phyloP scores from a whole-genome alignment of 2,797 vertebrate species.

The Psittacula derbiana region DNA sequence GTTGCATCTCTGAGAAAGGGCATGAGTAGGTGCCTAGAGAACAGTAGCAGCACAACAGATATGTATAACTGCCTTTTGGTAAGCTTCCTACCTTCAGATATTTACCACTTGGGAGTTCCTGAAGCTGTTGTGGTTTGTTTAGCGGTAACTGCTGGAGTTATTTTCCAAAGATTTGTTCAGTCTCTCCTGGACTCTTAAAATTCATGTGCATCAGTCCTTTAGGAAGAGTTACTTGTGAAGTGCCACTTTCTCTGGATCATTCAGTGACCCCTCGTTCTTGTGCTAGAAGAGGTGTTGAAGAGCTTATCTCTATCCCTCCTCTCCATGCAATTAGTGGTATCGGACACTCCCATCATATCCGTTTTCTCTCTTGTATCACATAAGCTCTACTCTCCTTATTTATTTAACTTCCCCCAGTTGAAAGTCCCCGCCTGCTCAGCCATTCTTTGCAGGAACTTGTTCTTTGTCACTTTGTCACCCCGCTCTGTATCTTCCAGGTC shows the following conservation, averaged over 20 bases:
- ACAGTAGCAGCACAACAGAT: neutral
- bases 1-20: neutral
- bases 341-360: neutral
- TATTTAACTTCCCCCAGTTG: neutral
- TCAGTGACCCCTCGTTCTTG: neutral
- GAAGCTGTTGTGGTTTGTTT: neutral
- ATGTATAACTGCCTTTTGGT: neutral
- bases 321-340: neutral
- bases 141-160: neutral
- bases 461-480: neutral
- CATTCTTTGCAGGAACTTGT: neutral
- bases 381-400: neutral
- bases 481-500: neutral
- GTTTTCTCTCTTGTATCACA: neutral
- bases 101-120: neutral
- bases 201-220: accelerated
- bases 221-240: neutral
- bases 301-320: neutral
- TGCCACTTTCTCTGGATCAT: neutral
- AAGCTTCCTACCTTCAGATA: neutral
- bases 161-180: neutral
- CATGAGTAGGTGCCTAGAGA: neutral
- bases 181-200: neutral
- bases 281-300: neutral
- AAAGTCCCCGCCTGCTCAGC: neutral